Evolutionary conservation across 2,888 invertebrate genomes (phyloP).

Genomic region (Troides aeacus): DNA sequence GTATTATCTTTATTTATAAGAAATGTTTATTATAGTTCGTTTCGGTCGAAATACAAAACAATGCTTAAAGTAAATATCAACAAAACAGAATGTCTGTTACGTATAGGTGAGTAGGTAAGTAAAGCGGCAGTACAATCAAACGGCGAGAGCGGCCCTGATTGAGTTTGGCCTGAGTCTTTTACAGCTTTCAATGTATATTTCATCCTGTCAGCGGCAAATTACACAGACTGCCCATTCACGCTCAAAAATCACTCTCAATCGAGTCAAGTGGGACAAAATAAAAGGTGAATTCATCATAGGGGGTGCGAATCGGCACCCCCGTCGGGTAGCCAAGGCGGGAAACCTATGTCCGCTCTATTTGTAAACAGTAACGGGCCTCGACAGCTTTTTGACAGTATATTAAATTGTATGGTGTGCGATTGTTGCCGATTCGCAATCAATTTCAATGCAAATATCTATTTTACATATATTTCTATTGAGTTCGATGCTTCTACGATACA

Average conservation of each 20-base stretch:
- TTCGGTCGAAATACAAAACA: too few relatives aligned
- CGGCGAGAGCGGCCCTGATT: conserved; percentile 55
- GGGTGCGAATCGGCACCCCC: conserved; percentile 65
- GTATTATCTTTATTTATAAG: too few relatives aligned
- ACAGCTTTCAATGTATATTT: conserved; percentile 75
- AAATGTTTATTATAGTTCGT: too few relatives aligned
- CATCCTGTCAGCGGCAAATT: conserved; percentile 75
- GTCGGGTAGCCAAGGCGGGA: conserved; percentile 67
- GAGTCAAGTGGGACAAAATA: conserved; percentile 77
- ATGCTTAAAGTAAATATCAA: not conserved
- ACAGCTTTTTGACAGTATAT: conserved; percentile 72
- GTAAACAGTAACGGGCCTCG: conserved; percentile 73
- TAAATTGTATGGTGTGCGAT: conserved; percentile 68
- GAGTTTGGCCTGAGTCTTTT: conserved; percentile 71
- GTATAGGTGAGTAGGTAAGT: conserved; percentile 1
- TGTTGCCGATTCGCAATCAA: conserved; percentile 40
- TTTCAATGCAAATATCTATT: conserved; percentile 15
- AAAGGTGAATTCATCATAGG: conserved; percentile 75
- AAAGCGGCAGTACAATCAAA: conserved; percentile 46
- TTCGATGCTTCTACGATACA: too few relatives aligned
- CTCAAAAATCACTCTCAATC: conserved; percentile 78
- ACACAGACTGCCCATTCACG: conserved; percentile 75
- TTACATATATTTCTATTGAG: not conserved
- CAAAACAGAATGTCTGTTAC: not conserved
- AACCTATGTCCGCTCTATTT: conserved; percentile 77